phyloP scores from a whole-genome alignment of 2,113 vertebrate species.

The Ceyx margarethae region DNA sequence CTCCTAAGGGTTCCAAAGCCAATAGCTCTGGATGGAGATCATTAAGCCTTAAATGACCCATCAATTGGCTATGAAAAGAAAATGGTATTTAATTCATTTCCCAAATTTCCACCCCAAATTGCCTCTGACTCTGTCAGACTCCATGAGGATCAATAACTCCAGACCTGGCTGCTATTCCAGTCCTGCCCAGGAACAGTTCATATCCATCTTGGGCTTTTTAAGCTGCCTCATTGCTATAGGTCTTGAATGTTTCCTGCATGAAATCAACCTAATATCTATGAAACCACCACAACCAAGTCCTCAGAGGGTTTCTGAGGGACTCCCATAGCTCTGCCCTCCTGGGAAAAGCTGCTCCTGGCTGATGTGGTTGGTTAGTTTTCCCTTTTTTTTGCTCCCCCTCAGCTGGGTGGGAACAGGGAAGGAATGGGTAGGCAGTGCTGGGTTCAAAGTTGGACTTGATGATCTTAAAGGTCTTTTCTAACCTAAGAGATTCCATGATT shows the following conservation, averaged over 20 bases:
- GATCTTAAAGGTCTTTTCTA: not conserved
- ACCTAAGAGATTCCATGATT: not conserved
- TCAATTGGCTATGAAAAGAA: not conserved
- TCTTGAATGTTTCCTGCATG: not conserved
- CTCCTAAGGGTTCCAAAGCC: not conserved
- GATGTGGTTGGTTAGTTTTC: not conserved
- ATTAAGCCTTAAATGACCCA: constrained; percentile 16
- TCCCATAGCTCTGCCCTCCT: not conserved
- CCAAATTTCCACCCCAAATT: not conserved
- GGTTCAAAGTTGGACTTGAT: too few relatives aligned
- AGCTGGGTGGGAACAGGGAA: not conserved
- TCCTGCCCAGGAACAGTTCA: not conserved
- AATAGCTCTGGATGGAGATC: not conserved
- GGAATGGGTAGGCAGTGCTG: too few relatives aligned
- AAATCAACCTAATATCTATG: not conserved
- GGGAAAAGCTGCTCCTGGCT: not conserved
- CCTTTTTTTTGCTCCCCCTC: not conserved
- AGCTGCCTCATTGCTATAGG: not conserved
- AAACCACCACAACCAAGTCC: not conserved
- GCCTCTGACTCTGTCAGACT: not conserved
- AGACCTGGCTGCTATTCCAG: not conserved
- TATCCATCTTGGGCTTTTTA: not conserved
- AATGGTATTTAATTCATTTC: not conserved
- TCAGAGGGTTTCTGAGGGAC: not conserved
- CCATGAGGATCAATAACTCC: constrained; percentile 3